These are phyloP conservation scores for Ploceus nigricollis DNA, from an alignment of 2,113 vertebrate species.

Conservation along the genomic window DNA sequence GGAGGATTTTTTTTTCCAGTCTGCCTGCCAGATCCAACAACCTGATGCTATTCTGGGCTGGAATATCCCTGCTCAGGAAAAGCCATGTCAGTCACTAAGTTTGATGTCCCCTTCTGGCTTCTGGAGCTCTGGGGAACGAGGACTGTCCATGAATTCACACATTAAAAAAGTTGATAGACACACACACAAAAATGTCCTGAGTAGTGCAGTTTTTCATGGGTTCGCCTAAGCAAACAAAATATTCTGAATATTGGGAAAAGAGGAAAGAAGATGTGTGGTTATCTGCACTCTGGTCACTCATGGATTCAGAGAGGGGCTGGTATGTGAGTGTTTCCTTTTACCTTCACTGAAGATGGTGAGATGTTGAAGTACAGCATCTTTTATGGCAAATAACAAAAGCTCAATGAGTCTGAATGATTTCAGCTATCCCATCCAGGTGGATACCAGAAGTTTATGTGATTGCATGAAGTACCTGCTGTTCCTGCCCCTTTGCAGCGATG, in stretches of 20 bases:
- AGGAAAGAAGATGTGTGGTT: not conserved
- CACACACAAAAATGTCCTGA: not conserved
- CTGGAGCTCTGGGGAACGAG: not conserved
- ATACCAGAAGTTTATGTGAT: too few relatives aligned
- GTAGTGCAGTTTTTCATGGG: accelerated
- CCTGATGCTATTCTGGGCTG: not conserved
- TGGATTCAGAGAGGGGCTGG: not conserved
- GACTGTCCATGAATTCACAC: not conserved
- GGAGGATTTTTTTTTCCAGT: not conserved
- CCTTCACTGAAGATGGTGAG: not conserved
- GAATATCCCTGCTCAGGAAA: not conserved
- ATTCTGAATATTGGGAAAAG: not conserved
- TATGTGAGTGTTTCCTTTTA: not conserved
- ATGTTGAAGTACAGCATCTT: not conserved
- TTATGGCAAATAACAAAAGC: not conserved
- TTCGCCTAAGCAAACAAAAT: not conserved
- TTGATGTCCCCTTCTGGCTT: not conserved
- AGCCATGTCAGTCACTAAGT: not conserved
- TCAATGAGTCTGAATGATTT: not conserved
- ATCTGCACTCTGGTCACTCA: not conserved
- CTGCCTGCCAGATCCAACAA: not conserved
- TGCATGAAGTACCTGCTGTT: too few relatives aligned
- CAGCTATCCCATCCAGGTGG: not conserved
- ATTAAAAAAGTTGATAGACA: not conserved
- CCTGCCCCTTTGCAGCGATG: too few relatives aligned